phyloP scores from a whole-genome alignment of 2,113 vertebrate genomes.

The Carassius carassius region DNA sequence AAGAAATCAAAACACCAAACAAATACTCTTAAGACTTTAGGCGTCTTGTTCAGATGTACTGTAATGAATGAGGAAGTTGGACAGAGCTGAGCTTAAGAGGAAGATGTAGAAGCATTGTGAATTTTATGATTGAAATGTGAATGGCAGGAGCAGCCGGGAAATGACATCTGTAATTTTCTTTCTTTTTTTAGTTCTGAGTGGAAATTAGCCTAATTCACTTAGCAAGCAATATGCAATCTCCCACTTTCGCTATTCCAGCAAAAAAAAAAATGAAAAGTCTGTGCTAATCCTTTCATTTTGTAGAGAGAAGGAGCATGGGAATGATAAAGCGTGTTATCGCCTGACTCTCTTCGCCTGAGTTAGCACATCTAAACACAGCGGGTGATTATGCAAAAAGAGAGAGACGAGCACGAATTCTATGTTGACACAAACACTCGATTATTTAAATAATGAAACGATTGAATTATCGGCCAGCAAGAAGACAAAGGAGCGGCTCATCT shows the following conservation, averaged over 20 bases:
- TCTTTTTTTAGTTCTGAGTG: constrained; percentile 6
- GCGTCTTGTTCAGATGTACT: no score
- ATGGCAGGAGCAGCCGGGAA: constrained; percentile 2
- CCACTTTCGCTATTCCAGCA: neutral
- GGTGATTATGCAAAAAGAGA: constrained; percentile 36
- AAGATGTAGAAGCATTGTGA: neutral
- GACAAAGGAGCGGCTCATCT: constrained; percentile 58
- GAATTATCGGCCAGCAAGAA: constrained; percentile 54
- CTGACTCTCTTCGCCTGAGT: constrained; percentile 32
- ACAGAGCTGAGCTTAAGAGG: neutral
- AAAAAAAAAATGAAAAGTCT: neutral
- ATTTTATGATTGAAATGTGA: constrained; percentile 23
- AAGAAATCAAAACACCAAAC: neutral
- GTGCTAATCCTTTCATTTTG: constrained; percentile 5
- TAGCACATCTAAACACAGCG: constrained; percentile 43
- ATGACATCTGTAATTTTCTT: neutral
- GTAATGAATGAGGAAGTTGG: neutral
- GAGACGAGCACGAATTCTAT: constrained; percentile 53
- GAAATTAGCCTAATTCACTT: constrained; percentile 36
- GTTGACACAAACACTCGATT: constrained; percentile 66
- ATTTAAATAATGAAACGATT: constrained; percentile 67
- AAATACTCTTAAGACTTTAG: no score
- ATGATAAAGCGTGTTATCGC: constrained; percentile 32
- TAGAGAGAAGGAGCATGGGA: neutral
- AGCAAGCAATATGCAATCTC: constrained; percentile 10